These are phyloP conservation scores for Sylvietta virens DNA, from an alignment of 2,113 vertebrate species.

Conservation along the genomic window DNA sequence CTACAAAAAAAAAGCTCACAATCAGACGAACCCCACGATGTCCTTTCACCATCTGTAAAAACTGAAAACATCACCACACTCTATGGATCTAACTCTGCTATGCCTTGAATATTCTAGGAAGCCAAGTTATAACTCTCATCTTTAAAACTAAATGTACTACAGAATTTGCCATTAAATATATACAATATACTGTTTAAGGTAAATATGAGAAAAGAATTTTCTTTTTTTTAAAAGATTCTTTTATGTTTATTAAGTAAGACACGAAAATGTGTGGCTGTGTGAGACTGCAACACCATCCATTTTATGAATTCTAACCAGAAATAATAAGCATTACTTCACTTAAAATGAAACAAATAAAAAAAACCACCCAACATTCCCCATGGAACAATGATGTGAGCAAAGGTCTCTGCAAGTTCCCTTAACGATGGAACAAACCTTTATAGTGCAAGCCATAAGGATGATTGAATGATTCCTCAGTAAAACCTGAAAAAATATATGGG, in stretches of 20 bases:
- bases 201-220: background rate
- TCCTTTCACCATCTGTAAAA: background rate
- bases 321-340: background rate
- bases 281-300: background rate
- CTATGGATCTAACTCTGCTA: background rate
- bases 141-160: background rate
- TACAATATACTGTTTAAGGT: background rate
- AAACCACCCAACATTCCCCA: background rate
- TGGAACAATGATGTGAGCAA: background rate
- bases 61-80: background rate
- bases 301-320: background rate
- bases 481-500: background rate
- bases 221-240: background rate
- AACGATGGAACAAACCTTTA: constrained; percentile 7
- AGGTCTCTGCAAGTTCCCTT: background rate
- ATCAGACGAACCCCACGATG: background rate
- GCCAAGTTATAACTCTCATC: background rate
- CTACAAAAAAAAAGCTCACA: background rate
- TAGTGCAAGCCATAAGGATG: background rate
- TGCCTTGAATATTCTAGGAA: background rate
- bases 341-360: background rate
- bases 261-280: background rate
- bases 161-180: background rate
- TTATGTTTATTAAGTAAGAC: background rate
- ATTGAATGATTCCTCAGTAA: constrained; percentile 21